Percentiles rank a stretch among this genome's conserved stretches.
These are phyloP conservation scores for Kryphioiulus occultus DNA, from an alignment of 2,888 invertebrate species.

Conservation along the genomic window DNA sequence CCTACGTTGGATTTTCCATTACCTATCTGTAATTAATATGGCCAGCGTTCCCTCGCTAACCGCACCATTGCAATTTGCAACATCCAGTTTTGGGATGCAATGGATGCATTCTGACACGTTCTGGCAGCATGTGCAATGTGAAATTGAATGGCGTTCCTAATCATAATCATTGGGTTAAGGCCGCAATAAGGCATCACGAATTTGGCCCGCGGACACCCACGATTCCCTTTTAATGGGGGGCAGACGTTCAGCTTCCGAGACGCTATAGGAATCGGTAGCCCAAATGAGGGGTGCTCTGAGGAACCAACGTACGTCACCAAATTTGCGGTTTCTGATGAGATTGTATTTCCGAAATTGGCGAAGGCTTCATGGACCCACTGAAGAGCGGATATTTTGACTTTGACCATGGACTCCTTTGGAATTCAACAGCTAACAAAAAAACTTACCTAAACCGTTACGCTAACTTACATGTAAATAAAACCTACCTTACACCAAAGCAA, in stretches of 20 bases:
- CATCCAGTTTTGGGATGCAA: neutral
- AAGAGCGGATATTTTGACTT: too few species aligned
- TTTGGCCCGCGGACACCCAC: neutral
- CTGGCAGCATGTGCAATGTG: too few species aligned
- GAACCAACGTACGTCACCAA: neutral
- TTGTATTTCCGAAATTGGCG: too few species aligned
- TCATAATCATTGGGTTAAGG: neutral
- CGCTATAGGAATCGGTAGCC: neutral
- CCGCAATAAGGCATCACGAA: neutral
- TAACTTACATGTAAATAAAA: too few species aligned
- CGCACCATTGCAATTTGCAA: neutral
- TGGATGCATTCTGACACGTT: neutral
- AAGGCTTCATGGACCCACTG: too few species aligned
- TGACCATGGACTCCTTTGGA: too few species aligned
- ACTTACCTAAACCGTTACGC: too few species aligned
- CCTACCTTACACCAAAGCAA: too few species aligned
- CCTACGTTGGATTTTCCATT: neutral
- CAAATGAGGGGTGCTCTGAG: neutral
- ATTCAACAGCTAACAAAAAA: too few species aligned
- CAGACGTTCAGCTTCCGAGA: neutral
- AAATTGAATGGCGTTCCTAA: constrained; percentile 12
- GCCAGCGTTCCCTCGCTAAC: neutral
- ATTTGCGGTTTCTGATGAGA: neutral
- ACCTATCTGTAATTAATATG: neutral
- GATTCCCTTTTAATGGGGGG: neutral